phyloP scores from a whole-genome alignment of 1,140 invertebrate genomes.

The Drosophila pruinosa region DNA sequence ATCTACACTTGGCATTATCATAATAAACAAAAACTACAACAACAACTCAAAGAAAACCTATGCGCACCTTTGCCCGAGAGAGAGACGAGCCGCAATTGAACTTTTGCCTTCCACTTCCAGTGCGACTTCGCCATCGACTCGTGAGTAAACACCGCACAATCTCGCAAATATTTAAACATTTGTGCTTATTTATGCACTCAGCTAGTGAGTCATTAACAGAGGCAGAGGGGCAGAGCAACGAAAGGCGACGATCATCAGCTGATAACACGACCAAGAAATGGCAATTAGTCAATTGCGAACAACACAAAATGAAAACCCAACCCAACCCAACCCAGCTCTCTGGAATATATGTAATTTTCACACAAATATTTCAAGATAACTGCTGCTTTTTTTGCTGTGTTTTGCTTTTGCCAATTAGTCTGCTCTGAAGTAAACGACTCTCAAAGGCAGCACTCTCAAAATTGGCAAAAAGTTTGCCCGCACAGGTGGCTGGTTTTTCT shows the following conservation, averaged over 20 bases:
- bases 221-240: neutral
- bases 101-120: no score
- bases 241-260: conserved; percentile 5
- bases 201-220: conserved; percentile 18
- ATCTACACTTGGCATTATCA: conserved; percentile 46
- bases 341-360: neutral
- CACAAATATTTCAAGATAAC: conserved; percentile 8
- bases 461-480: no score
- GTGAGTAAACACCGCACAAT: neutral
- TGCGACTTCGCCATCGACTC: neutral
- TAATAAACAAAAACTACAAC: conserved; percentile 45
- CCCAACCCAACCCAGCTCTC: no score
- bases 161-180: conserved; percentile 23
- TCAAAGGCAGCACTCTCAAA: no score
- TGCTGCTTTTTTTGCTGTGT: neutral
- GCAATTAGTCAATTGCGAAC: conserved; percentile 63
- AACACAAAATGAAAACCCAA: conserved; percentile 28
- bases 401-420: conserved; percentile 9
- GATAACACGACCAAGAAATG: conserved; percentile 27
- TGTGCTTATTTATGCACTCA: conserved; percentile 29
- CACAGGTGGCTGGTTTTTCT: no score
- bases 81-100: conserved; percentile 31
- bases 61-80: neutral
- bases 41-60: neutral
- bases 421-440: no score